A percentile compares a stretch with the other conserved stretches of the same genome.
These are phyloP conservation scores for Electrona antarctica DNA, from an alignment of 2,113 vertebrate species.

Conservation along the genomic window DNA sequence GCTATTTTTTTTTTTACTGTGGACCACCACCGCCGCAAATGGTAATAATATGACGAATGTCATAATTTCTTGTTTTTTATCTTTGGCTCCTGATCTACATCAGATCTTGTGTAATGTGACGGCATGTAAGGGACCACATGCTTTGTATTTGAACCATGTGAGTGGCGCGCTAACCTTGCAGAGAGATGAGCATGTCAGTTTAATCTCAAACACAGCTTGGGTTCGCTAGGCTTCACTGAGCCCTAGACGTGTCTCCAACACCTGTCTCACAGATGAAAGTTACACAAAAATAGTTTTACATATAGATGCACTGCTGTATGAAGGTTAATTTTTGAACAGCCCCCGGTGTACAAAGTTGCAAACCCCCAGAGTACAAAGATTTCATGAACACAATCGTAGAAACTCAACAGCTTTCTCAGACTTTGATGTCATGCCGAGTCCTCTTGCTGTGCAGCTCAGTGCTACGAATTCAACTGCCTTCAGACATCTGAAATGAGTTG, in stretches of 20 bases:
- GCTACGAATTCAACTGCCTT: constrained; percentile 58
- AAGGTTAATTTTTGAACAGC: constrained; percentile 64
- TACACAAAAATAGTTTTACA: constrained; percentile 67
- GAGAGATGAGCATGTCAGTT: constrained; percentile 56
- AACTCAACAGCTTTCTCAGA: constrained; percentile 53
- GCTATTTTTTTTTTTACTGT: too few species aligned
- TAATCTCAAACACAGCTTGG: constrained; percentile 64
- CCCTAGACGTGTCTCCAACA: constrained; percentile 48
- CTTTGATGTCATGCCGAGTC: constrained; percentile 45
- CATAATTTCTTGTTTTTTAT: too few species aligned
- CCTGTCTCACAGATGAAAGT: constrained; percentile 61
- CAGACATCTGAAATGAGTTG: constrained; percentile 7
- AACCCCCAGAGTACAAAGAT: constrained; percentile 36
- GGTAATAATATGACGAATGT: too few species aligned
- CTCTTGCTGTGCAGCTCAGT: constrained; percentile 15
- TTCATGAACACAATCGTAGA: constrained; percentile 40
- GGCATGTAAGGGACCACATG: constrained; percentile 57
- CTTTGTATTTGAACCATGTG: constrained; percentile 50
- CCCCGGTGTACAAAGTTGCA: constrained; percentile 27
- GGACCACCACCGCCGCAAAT: too few species aligned
- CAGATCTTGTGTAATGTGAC: constrained; percentile 47
- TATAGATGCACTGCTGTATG: constrained; percentile 55
- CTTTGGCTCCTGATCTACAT: constrained; percentile 43
- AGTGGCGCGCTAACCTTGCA: constrained; percentile 37
- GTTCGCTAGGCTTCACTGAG: constrained; percentile 52